Percentiles rank a stretch among this genome's conserved stretches.
Evolutionary conservation across 1,140 invertebrate genomes (phyloP).

Genomic region (Asbolus verrucosus): DNA sequence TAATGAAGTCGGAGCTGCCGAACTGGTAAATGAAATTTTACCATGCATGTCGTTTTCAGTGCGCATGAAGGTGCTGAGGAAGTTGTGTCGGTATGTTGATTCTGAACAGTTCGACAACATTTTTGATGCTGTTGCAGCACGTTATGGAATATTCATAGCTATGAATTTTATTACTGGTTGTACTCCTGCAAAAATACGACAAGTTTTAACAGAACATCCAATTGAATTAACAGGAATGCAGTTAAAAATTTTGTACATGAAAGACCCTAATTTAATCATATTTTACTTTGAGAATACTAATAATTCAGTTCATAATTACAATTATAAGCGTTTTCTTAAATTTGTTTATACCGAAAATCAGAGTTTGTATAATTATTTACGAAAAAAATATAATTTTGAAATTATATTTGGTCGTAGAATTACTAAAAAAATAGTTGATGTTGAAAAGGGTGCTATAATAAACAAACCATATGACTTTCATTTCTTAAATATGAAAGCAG

Average conservation of each 20-base stretch:
- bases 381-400: not conserved
- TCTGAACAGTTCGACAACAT: slow-evolving; percentile 29
- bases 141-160: too few relatives aligned
- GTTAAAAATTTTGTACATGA: slow-evolving; percentile 36
- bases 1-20: slow-evolving; percentile 3
- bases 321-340: slow-evolving; percentile 17
- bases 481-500: not conserved
- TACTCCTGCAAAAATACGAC: slow-evolving; percentile 30
- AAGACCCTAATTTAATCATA: slow-evolving; percentile 13
- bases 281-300: slow-evolving; percentile 32
- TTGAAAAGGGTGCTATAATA: slow-evolving; percentile 32
- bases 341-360: too few relatives aligned
- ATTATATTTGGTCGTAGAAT: slow-evolving; percentile 16
- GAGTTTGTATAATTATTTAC: not conserved
- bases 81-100: slow-evolving; percentile 1
- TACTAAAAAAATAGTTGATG: slow-evolving; percentile 33
- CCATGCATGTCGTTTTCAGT: slow-evolving; percentile 41
- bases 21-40: slow-evolving; percentile 40
- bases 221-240: slow-evolving; percentile 17
- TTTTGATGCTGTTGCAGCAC: slow-evolving; percentile 31
- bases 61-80: slow-evolving; percentile 44
- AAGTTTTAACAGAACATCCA: slow-evolving; percentile 18
- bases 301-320: not conserved
- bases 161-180: slow-evolving; percentile 42
- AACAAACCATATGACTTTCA: not conserved